A percentile compares a stretch with the other conserved stretches of the same genome.
Conservation (phyloP, 2,113 vertebrate species). For the Phrynocephalus versicolor region DNA sequence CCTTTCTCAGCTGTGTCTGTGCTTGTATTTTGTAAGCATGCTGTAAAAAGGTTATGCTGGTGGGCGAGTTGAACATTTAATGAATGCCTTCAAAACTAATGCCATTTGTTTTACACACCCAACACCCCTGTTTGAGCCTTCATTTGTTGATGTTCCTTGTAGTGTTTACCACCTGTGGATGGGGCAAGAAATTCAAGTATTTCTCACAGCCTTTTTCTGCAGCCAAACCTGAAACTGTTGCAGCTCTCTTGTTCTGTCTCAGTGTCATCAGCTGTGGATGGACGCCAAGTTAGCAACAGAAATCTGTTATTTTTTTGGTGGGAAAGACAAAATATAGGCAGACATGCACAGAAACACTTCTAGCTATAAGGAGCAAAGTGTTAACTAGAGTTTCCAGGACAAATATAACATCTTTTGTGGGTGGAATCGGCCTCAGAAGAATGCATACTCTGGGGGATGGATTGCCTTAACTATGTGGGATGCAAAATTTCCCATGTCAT, state of each 20-base stretch:
- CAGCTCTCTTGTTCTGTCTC: background rate
- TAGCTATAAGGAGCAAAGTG: background rate
- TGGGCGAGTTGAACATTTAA: background rate
- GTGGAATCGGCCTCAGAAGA: conserved; percentile 5
- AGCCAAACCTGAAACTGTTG: background rate
- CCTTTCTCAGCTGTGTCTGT: background rate
- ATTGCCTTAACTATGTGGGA: background rate
- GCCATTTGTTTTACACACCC: rapidly evolving
- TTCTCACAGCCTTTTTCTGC: rapidly evolving
- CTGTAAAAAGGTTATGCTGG: background rate
- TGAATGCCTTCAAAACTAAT: background rate
- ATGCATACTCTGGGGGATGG: conserved; percentile 6
- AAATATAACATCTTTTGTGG: background rate
- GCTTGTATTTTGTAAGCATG: background rate
- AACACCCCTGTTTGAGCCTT: background rate
- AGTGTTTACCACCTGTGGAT: background rate
- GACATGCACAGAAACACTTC: background rate
- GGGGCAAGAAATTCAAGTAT: background rate
- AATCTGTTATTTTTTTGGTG: background rate
- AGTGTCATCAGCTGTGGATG: background rate
- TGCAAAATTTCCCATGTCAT: conserved; percentile 24
- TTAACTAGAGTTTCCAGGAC: background rate
- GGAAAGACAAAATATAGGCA: background rate
- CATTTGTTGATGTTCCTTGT: background rate
- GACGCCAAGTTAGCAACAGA: background rate